These are phyloP conservation scores for Amphipyra tragopoginis DNA, from an alignment of 2,888 invertebrate genomes.

Conservation along the genomic window DNA sequence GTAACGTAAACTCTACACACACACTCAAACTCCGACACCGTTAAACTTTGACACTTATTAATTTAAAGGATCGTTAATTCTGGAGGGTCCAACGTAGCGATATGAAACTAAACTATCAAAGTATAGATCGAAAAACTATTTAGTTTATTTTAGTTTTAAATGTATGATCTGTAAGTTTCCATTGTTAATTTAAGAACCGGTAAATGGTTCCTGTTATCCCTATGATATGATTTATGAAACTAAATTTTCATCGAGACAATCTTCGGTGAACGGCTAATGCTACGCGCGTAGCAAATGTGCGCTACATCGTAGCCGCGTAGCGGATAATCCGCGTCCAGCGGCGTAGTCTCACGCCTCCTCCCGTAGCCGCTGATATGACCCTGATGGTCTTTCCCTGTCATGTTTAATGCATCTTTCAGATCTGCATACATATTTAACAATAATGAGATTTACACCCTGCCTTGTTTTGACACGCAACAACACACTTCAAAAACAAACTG, in stretches of 20 bases:
- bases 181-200: slow-evolving; percentile 2
- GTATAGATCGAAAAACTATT: slow-evolving; percentile 47
- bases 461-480: slow-evolving; percentile 29
- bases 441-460: slow-evolving; percentile 72
- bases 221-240: slow-evolving; percentile 8
- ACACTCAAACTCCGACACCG: slow-evolving; percentile 64
- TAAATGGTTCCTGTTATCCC: neutral
- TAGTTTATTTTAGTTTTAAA: slow-evolving; percentile 14
- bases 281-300: slow-evolving; percentile 77
- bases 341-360: slow-evolving; percentile 83
- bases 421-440: slow-evolving; percentile 76
- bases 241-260: slow-evolving; percentile 53
- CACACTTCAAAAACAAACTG: slow-evolving; percentile 7
- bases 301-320: slow-evolving; percentile 85
- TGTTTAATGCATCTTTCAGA: slow-evolving; percentile 83
- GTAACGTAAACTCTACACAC: slow-evolving; percentile 61
- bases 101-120: slow-evolving; percentile 58
- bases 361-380: slow-evolving; percentile 76
- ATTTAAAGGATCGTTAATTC: slow-evolving; percentile 86
- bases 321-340: slow-evolving; percentile 84
- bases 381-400: slow-evolving; percentile 84
- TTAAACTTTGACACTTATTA: slow-evolving; percentile 87
- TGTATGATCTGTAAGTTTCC: neutral
- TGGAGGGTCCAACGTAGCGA: slow-evolving; percentile 71
- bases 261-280: slow-evolving; percentile 64